Evolutionary conservation across 2,797 vertebrate genomes (phyloP), one percentile per base, ranked within the genome.

Genomic region (Sebastes alutus): DNA sequence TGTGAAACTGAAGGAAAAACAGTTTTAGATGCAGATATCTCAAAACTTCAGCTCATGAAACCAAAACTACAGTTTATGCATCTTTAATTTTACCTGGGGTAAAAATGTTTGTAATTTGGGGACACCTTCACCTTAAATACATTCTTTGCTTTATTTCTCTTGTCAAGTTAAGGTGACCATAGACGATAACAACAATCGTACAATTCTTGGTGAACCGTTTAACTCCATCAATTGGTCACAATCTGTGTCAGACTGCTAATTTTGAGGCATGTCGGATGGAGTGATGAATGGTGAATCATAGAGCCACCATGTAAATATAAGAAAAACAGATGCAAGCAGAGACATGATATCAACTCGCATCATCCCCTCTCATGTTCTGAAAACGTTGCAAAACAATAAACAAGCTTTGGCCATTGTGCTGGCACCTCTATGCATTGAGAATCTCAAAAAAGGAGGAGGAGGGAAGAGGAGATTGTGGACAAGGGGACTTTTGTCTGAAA

Each of bases 361-460:
- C 23, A 18, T 46, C 63, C 63, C 5, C 0, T 33, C 14, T 42
- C 23, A 27, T 27, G 16, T 65, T 65, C 8, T 25, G 4, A 27
- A 42, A 42, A 65, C 7, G 20, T 22, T 20, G 38, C 3, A 27
- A 27, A 49, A 67, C 42, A 20, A n/a, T 29, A 29, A 29, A n/a
- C 42, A 46, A 65, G 25, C 23, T 49, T 20, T 2, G 3, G 18
- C 18, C 64, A 67, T 3, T 49, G 35, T 5, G 33, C 8, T 11
- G 7, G 20, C 61, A 38, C 5, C 11, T n/a, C 14, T 65, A 1
- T 10, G 62, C 22, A 46, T 38, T 38, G 35, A 38, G 35, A 14
- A 38, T 0, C 13, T 0, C 0, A 2, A 11, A 8, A 63, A 63
- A 46, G 42, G 42, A 46, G 42, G 14, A 18, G 14, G 0, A 46